Evolutionary conservation across 2,888 invertebrate species (phyloP), one percentile per base, ranked within the genome.

Genomic region (Leucophenga montana): DNA sequence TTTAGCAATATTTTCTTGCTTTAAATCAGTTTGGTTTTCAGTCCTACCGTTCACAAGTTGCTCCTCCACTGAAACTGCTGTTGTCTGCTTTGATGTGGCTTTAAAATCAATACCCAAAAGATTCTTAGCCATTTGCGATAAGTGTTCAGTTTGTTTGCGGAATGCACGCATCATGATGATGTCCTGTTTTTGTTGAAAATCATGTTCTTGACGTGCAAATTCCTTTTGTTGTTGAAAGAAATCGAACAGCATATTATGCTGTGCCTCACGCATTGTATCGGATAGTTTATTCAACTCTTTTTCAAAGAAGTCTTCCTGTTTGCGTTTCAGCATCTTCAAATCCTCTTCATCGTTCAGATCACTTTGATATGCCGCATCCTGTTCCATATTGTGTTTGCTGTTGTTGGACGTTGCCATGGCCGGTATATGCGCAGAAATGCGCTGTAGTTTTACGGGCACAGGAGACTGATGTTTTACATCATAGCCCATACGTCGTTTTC

Each of bases 211-310:
- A 11, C 86, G 84, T 3, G 85, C 83, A 8, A 88, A 54, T 54
- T 85, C 79, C 71, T 85, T 87, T 73, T 88, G 89, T 61, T 85
- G 86, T 44, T 80, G 75, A 56, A 89, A 88, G 74, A 88, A 88
- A 54, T 86, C 85, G 16, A 79, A 74, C 18, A 88, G 77, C 78
- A 88, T 82, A 66, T 87, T 84, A 3, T 80, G 83, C 39, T 88
- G 88, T 14, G 86, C 84, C 65, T 75, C 72, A 0, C 83, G 82
- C 74, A 88, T 70, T 16, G 85, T 85, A 16, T 66, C 76, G 33
- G 85, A 79, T 69, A 89, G 73, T 65, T 88, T 82, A 33, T 75
- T 82, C 13, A 88, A 79, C n/a, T 85, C 86, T 46, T 77, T 82
- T 22, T 84, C 82, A 20, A 75, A 56, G n/a, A 82, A 78, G 1